These are phyloP conservation scores for Avahi laniger DNA, from an alignment of 2,797 vertebrate species.

Conservation along the genomic window DNA sequence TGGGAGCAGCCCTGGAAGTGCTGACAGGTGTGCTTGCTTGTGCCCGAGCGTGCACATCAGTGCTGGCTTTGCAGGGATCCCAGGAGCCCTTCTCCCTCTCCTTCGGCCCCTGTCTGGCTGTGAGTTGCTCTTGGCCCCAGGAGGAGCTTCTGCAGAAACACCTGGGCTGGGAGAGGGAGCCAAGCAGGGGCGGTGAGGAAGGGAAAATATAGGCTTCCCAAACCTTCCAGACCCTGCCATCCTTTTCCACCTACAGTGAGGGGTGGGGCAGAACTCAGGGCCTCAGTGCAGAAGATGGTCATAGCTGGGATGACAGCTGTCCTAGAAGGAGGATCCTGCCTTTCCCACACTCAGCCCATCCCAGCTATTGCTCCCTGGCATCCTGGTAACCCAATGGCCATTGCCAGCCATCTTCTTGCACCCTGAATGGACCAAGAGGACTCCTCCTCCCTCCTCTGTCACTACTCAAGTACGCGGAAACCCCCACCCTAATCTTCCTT, in stretches of 20 bases:
- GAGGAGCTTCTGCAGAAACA: neutral
- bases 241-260: neutral
- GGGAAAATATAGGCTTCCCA: neutral
- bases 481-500: neutral
- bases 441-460: neutral
- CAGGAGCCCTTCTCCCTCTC: neutral
- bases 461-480: neutral
- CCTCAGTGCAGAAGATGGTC: neutral
- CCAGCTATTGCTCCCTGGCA: neutral
- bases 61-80: neutral
- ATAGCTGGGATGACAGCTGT: neutral
- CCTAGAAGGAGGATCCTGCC: neutral
- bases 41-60: neutral
- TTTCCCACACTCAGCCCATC: neutral
- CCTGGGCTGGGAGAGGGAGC: neutral
- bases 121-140: neutral
- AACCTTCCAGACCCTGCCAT: neutral
- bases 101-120: neutral
- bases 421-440: neutral
- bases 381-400: neutral
- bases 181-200: neutral
- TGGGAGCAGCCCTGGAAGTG: neutral
- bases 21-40: neutral
- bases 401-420: neutral
- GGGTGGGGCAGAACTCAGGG: neutral